Base-by-base conservation (phyloP, 1,140 invertebrate genomes). In the Choristoneura fumiferana region DNA sequence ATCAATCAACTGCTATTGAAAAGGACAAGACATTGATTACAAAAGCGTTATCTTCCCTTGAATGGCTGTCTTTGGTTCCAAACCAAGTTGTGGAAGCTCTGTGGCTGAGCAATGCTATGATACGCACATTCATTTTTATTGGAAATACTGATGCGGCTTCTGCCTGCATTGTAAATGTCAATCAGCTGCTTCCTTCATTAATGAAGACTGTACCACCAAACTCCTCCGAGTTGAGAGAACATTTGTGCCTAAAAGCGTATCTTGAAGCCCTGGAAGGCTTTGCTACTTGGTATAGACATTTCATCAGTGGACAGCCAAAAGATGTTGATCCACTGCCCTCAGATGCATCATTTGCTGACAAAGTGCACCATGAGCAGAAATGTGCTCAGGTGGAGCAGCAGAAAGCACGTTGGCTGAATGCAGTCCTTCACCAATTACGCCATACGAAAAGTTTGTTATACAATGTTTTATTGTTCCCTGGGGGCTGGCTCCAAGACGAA, bases 401-500 rank as follows among this genome's bases (percentile, higher is more conserved):
- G 68, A 79, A 95, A 53, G 92, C 94, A 12, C 91, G 95, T 36
- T 98, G 97, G 97, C 93, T 68, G 37, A 84, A 84, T 78, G 79
- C 87, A n/a, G 75, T 87, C 2, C 58, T 69, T 40, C 84, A 89
- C 58, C 84, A 87, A 62, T 78, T 86, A 10, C 69, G 69, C 1
- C 82, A 89, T 35, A 94, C 96, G 0, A 94, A 94, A 67, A 93
- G 94, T 45, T 90, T 95, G 22, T 89, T 99, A 0, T 97, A 96
- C 84, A 98, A 98, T 87, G 94, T 98, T 5, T 78, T 99, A 17
- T 77, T 97, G 1, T 98, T 98, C 77, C 95, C 96, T 36, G 94
- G 96, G 67, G 96, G 96, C 22, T 99, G 97, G 97, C 90, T 98
- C 57, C 92, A 94, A 15, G 96, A 98, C 81, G 90, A 92, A 4